phyloP scores from a whole-genome alignment of 2,113 vertebrate species.

The Willisornis vidua region DNA sequence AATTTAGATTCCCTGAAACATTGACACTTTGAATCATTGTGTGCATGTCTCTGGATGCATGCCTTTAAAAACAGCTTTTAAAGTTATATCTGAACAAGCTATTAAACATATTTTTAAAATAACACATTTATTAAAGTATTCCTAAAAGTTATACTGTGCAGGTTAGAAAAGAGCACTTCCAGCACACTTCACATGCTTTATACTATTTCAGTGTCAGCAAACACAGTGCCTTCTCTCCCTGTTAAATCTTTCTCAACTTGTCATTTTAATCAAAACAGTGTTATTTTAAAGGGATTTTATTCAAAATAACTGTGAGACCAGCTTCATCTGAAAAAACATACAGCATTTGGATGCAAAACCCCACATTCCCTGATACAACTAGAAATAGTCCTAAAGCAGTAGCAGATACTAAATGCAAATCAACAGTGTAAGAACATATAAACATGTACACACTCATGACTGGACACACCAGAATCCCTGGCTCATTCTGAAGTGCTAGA shows the following conservation, averaged over 20 bases:
- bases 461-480: neutral
- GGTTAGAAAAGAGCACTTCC: neutral
- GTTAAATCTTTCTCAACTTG: neutral
- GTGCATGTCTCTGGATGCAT: slow-evolving; percentile 57
- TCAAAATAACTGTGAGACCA: neutral
- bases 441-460: neutral
- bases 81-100: neutral
- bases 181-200: neutral
- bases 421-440: neutral
- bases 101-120: neutral
- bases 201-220: neutral
- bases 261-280: neutral
- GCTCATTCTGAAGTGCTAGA: neutral
- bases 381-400: neutral
- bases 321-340: neutral
- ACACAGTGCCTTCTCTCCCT: neutral
- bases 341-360: neutral
- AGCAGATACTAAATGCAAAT: neutral
- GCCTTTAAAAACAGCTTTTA: slow-evolving; percentile 48
- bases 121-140: neutral
- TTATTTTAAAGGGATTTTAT: neutral
- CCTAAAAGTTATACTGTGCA: neutral
- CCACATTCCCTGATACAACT: neutral
- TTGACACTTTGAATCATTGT: slow-evolving; percentile 41
- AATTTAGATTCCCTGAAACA: slow-evolving; percentile 84